phyloP scores from a whole-genome alignment of 2,797 vertebrate genomes.

The Heterohyrax brucei region DNA sequence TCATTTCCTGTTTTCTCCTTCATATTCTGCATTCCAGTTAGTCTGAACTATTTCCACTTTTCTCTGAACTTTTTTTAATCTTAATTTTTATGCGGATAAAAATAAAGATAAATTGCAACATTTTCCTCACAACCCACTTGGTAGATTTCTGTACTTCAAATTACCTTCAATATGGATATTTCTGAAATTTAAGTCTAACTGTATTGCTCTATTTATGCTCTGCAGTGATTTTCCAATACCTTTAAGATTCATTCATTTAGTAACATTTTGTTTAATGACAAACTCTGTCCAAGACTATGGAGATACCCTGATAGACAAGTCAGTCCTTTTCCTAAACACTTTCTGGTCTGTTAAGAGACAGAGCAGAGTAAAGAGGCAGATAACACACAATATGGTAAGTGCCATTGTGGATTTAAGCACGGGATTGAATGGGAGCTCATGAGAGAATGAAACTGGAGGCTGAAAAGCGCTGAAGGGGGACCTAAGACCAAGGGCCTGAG shows the following conservation, averaged over 20 bases:
- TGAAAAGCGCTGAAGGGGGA: no score
- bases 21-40: no score
- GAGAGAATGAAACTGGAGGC: neutral
- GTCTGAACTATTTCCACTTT: no score
- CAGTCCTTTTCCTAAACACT: neutral
- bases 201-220: neutral
- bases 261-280: conserved; percentile 10
- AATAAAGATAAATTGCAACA: no score
- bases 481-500: no score
- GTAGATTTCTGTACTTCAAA: neutral
- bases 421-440: neutral
- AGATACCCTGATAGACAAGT: neutral
- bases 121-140: no score
- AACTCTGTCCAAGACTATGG: neutral
- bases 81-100: no score
- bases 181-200: neutral
- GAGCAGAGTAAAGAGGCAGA: neutral
- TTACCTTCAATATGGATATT: neutral
- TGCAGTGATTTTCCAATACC: neutral
- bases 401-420: neutral
- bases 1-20: neutral
- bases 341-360: neutral
- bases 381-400: neutral
- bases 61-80: neutral
- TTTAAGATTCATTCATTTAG: conserved; percentile 1